phyloP scores from a whole-genome alignment of 2,797 vertebrate genomes.

The Alectoris magna region DNA sequence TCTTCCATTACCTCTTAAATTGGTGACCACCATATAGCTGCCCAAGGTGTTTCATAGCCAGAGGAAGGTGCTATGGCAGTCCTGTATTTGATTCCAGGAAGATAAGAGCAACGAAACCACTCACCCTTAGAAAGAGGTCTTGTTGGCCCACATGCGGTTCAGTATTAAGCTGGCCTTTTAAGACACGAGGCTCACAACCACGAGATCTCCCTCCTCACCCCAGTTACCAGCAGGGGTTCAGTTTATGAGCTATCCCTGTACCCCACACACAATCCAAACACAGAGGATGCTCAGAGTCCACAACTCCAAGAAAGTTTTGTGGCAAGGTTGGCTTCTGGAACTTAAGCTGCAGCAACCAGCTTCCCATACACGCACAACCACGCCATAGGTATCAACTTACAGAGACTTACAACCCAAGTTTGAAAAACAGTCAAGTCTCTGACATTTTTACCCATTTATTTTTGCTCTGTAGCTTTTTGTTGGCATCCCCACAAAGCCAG shows the following conservation, averaged over 20 bases:
- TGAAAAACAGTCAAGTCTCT: neutral
- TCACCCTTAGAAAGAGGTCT: neutral
- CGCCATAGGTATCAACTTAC: neutral
- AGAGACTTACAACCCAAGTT: neutral
- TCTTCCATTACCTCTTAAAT: neutral
- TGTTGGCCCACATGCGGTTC: neutral
- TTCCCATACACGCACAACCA: neutral
- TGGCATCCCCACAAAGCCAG: neutral
- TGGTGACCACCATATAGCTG: neutral
- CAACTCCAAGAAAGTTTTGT: rapidly evolving
- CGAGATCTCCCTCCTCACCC: neutral
- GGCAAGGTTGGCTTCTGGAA: neutral
- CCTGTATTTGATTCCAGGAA: neutral
- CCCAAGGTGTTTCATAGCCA: neutral
- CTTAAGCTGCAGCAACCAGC: neutral
- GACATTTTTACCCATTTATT: neutral
- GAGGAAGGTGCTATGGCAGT: neutral
- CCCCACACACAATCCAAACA: neutral
- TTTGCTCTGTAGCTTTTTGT: neutral
- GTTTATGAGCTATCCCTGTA: neutral
- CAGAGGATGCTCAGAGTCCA: neutral
- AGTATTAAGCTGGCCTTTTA: neutral
- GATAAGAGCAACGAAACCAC: neutral
- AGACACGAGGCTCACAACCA: neutral
- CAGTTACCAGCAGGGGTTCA: neutral